Percentiles rank a stretch among this genome's conserved stretches.
Evolutionary conservation across 2,888 invertebrate genomes (phyloP).

Genomic region (Drosophila tripunctata): DNA sequence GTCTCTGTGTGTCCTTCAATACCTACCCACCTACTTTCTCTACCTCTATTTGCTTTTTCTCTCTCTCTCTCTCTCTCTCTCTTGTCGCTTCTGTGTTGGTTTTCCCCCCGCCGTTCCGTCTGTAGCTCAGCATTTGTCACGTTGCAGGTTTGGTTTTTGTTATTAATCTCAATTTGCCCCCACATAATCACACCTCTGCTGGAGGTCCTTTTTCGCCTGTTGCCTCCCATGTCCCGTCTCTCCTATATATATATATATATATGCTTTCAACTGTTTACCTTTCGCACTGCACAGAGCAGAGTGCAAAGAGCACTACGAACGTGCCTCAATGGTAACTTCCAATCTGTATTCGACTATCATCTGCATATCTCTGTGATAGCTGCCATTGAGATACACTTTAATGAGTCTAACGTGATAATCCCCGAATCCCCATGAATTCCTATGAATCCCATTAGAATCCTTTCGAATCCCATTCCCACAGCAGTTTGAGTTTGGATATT

Average conservation of each 20-base stretch:
- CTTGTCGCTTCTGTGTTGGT: constrained; percentile 7
- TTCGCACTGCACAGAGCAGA: constrained; percentile 29
- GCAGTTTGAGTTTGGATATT: neutral
- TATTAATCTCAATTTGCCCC: constrained; percentile 72
- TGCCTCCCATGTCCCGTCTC: neutral
- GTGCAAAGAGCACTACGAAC: constrained; percentile 47
- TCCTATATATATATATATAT: too few species aligned
- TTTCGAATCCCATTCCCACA: constrained; percentile 28
- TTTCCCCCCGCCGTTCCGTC: constrained; percentile 16
- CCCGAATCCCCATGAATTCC: constrained; percentile 31
- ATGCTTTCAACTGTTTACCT: constrained; percentile 46
- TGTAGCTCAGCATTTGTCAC: constrained; percentile 65
- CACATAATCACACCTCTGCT: constrained; percentile 39
- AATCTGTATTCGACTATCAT: constrained; percentile 18
- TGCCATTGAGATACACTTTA: constrained; percentile 47
- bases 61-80: neutral
- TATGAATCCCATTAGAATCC: constrained; percentile 33
- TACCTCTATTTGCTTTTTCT: neutral
- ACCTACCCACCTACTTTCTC: neutral
- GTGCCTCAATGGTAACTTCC: constrained; percentile 35
- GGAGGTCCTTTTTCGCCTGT: constrained; percentile 14
- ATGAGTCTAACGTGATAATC: constrained; percentile 44
- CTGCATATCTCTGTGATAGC: constrained; percentile 25
- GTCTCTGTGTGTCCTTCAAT: neutral
- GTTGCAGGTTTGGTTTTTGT: constrained; percentile 68